Evolutionary conservation across 2,113 vertebrate species (phyloP).

Genomic region (Phalacrocorax carbo): DNA sequence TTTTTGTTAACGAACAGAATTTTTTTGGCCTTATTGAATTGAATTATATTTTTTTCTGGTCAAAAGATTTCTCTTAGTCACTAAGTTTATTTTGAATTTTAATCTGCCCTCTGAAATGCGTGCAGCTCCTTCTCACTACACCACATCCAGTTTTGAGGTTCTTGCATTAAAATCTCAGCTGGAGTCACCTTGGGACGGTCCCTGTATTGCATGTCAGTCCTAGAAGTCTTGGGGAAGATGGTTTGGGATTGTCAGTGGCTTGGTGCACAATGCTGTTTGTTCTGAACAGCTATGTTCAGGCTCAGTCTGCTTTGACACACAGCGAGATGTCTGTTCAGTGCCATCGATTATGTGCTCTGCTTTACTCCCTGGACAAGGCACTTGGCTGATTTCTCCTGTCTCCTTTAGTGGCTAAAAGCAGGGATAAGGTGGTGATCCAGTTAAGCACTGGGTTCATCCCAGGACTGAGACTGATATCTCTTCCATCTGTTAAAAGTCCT

Average conservation of each 20-base stretch:
- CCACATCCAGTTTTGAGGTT: neutral
- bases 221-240: fast-evolving
- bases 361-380: neutral
- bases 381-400: neutral
- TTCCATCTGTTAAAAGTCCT: neutral
- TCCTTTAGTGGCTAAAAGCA: neutral
- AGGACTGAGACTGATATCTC: neutral
- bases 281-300: neutral
- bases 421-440: neutral
- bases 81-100: neutral
- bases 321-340: neutral
- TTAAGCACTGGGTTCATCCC: neutral
- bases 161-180: neutral
- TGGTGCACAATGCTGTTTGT: fast-evolving
- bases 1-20: neutral
- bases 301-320: neutral
- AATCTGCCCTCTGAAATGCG: neutral
- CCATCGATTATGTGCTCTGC: neutral
- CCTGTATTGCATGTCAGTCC: neutral
- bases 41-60: neutral
- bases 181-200: fast-evolving
- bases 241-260: fast-evolving
- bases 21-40: neutral
- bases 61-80: neutral
- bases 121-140: neutral